phyloP scores from a whole-genome alignment of 2,797 vertebrate species.

The Pyrocephalus nanus region DNA sequence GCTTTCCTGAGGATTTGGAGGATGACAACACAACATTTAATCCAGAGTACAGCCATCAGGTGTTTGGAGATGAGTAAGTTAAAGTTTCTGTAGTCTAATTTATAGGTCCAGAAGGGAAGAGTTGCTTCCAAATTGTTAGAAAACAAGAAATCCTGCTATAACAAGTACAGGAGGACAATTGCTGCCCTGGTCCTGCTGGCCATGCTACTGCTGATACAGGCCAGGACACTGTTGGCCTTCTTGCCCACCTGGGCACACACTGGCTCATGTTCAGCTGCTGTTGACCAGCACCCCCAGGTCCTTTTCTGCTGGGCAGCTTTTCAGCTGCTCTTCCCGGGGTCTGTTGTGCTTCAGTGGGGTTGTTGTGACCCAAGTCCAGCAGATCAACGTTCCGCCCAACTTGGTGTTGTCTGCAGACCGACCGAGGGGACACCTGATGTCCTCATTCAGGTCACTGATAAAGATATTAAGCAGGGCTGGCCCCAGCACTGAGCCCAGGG shows the following conservation, averaged over 20 bases:
- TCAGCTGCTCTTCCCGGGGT: not conserved
- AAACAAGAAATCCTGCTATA: not conserved
- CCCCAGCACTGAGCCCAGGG: not conserved
- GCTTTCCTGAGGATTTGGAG: conserved; percentile 94
- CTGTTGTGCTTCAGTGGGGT: not conserved
- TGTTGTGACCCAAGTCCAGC: not conserved
- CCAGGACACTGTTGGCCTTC: not conserved
- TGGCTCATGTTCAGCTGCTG: not conserved
- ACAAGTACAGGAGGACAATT: too few relatives aligned
- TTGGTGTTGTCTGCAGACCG: not conserved
- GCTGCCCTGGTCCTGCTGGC: not conserved
- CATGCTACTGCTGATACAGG: not conserved
- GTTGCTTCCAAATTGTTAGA: not conserved
- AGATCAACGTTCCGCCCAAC: not conserved
- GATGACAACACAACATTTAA: conserved; percentile 94
- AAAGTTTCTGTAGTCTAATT: not conserved
- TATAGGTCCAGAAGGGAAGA: not conserved
- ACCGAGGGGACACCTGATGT: too few relatives aligned
- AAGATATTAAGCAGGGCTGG: not conserved
- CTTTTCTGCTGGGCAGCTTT: not conserved
- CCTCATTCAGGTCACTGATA: not conserved
- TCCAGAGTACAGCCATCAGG: conserved; percentile 95
- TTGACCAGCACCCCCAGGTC: too few relatives aligned
- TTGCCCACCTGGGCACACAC: not conserved
- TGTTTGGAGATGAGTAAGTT: conserved; percentile 98